phyloP scores from a whole-genome alignment of 2,797 vertebrate genomes.

The Ambastaia sidthimunki region DNA sequence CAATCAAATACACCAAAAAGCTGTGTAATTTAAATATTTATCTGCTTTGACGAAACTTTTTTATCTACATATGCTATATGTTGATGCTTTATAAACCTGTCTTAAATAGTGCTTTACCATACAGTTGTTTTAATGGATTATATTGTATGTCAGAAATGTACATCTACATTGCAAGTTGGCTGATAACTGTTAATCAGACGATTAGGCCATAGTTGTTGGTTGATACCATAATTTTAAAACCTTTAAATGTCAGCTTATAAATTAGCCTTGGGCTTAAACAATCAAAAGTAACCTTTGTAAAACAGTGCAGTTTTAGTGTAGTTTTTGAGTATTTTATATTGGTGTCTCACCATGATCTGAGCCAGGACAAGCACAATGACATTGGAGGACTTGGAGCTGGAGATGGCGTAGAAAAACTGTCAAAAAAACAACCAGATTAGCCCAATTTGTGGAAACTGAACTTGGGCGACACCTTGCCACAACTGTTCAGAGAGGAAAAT shows the following conservation, averaged over 20 bases:
- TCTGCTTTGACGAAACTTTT: not conserved
- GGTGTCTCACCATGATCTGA: slow-evolving; percentile 93
- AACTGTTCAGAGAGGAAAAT: slow-evolving; percentile 23
- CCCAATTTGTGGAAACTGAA: too few relatives aligned
- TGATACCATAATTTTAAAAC: not conserved
- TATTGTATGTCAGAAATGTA: not conserved
- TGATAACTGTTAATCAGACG: too few relatives aligned
- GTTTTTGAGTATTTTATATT: too few relatives aligned
- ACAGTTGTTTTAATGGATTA: not conserved
- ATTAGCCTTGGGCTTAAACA: not conserved
- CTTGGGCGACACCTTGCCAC: too few relatives aligned
- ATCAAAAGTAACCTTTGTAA: not conserved
- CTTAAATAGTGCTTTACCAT: not conserved
- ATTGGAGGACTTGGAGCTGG: slow-evolving; percentile 98
- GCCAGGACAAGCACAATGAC: slow-evolving; percentile 97
- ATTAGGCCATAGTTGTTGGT: not conserved
- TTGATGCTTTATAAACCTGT: too few relatives aligned
- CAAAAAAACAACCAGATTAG: slow-evolving; percentile 17
- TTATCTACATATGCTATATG: too few relatives aligned
- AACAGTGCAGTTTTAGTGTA: not conserved
- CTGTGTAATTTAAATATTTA: too few relatives aligned
- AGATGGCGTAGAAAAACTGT: slow-evolving; percentile 98
- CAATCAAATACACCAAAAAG: too few relatives aligned
- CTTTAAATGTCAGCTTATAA: not conserved
- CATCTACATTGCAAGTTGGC: not conserved